A percentile compares a stretch with the other conserved stretches of the same genome.
These are phyloP conservation scores for Meriones psammophilus DNA, from an alignment of 2,797 vertebrate genomes.

Conservation along the genomic window DNA sequence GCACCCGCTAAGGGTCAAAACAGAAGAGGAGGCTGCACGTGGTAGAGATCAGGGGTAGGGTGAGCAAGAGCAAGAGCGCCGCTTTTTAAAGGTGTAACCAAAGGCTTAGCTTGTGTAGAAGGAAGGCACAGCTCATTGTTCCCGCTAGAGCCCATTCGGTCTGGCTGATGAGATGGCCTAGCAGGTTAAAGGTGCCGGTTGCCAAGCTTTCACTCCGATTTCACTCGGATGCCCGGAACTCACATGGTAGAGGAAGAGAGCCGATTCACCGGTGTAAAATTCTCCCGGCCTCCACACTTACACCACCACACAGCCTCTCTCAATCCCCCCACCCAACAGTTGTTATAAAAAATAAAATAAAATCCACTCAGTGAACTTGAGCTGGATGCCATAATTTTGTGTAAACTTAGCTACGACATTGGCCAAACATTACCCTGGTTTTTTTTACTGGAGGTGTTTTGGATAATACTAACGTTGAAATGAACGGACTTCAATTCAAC, in stretches of 20 bases:
- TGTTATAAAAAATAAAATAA: background rate
- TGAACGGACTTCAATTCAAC: background rate
- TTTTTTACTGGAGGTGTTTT: constrained; percentile 20
- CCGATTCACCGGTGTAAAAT: background rate
- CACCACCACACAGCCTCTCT: too few species aligned
- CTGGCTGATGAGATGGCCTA: background rate
- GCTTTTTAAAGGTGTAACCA: background rate
- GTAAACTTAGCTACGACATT: constrained; percentile 14
- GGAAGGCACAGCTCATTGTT: background rate
- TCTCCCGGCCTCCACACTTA: background rate
- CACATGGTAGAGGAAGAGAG: background rate
- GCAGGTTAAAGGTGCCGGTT: background rate
- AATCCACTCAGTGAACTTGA: constrained; percentile 16
- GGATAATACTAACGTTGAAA: constrained; percentile 2
- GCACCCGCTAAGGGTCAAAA: background rate
- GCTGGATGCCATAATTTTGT: background rate
- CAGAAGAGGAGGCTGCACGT: background rate
- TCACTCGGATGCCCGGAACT: background rate
- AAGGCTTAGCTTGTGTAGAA: background rate
- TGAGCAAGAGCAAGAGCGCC: constrained; percentile 4
- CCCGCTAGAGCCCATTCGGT: background rate
- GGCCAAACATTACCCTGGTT: constrained; percentile 28
- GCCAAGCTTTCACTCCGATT: background rate
- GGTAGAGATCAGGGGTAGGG: background rate
- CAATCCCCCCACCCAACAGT: too few species aligned